phyloP scores from a whole-genome alignment of 2,888 invertebrate genomes.

The Cantharis flavilabris region DNA sequence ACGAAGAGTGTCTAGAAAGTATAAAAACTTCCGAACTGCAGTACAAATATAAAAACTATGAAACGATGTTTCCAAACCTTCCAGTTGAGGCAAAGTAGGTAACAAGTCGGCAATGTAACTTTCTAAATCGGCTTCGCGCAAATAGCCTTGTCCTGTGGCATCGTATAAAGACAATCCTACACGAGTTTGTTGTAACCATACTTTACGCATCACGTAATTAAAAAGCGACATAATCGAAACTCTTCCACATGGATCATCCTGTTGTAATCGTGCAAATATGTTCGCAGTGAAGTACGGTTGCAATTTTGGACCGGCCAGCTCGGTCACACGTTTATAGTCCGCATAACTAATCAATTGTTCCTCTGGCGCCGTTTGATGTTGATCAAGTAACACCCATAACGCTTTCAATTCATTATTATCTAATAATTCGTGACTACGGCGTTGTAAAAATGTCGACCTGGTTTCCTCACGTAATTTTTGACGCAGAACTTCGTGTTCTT shows the following conservation, averaged over 20 bases:
- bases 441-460: conserved; percentile 83
- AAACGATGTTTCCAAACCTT: conserved; percentile 90
- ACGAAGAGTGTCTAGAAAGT: conserved; percentile 89
- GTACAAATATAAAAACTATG: conserved; percentile 96
- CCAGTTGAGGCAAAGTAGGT: conserved; percentile 87
- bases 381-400: conserved; percentile 83
- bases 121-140: conserved; percentile 78
- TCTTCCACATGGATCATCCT: conserved; percentile 82
- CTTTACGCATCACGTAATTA: conserved; percentile 93
- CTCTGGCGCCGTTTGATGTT: conserved; percentile 76
- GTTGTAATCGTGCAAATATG: conserved; percentile 86
- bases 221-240: conserved; percentile 89
- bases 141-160: conserved; percentile 76
- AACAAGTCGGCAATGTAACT: conserved; percentile 93
- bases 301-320: conserved; percentile 65
- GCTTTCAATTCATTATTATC: conserved; percentile 85
- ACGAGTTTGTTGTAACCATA: conserved; percentile 93
- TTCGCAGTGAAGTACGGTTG: conserved; percentile 79
- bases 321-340: conserved; percentile 80
- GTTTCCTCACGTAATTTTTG: conserved; percentile 88
- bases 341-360: conserved; percentile 85
- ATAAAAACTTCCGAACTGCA: conserved; percentile 93
- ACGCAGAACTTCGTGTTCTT: conserved; percentile 74
- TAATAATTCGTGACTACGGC: conserved; percentile 80
- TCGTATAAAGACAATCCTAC: conserved; percentile 93